Base-by-base conservation (phyloP, 37 sponge, comb jelly and placozoan species). In the Amphimedon queenslandica region DNA sequence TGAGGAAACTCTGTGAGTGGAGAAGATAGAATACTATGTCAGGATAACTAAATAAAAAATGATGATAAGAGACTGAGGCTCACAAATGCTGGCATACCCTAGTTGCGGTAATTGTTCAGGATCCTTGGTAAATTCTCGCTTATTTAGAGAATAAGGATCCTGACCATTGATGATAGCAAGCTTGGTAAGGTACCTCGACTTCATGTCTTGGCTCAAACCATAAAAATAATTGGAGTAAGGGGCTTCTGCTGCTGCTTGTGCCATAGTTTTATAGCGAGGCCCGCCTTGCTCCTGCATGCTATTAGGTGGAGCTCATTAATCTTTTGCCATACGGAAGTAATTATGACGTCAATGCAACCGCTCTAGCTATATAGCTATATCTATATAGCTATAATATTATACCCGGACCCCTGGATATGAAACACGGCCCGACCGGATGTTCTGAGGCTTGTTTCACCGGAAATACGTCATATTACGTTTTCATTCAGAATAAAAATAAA, bases 1-100 rank as follows among this genome's bases (percentile, higher is more conserved):
- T 82, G 11, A 58, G 76, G 68, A 82, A 82, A 33, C 76, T 82
- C 1, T 43, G 74, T 30, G 83, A 75, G 64, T 82, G 34, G 20
- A 82, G 55, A 63, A 82, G 41, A 64, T 82, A 82, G 6, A 75
- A 47, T 24, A 57, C 42, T 24, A 82, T 69, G 58, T 82, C 70
- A 40, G 82, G 47, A 38, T 82, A 74, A 56, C 75, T 82, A 30
- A 21, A 42, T 23, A 5, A 70, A 2, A 42, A 3, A 47, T 47
- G 53, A 8, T 47, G 53, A 18, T 47, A 47, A 8, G 8, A 47
- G 8, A 47, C 53, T 47, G 53, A n/a, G n/a, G n/a, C n/a, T n/a
- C n/a, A n/a, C n/a, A n/a, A n/a, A n/a, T n/a, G n/a, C n/a, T n/a
- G n/a, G 51, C 51, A 13, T 60, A 60, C 61, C 61, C 21, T 11